Evolutionary conservation across 2,797 vertebrate genomes (phyloP).

Genomic region (Neosalanx taihuensis): DNA sequence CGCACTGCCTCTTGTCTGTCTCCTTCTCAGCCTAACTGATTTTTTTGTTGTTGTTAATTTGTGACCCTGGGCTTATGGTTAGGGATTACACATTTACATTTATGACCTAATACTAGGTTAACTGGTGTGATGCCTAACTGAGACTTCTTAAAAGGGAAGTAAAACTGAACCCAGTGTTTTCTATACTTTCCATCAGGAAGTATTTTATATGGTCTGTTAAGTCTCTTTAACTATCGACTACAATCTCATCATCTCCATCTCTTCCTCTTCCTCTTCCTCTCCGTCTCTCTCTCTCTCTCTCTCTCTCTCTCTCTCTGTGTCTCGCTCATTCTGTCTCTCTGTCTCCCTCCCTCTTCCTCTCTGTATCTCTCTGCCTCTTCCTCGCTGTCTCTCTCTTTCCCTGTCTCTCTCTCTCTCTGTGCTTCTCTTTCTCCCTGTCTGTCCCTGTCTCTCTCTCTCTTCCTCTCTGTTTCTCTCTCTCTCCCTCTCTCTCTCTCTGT

Average conservation of each 20-base stretch:
- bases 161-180: too few relatives aligned
- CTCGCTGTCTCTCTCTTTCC: neutral
- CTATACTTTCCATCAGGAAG: neutral
- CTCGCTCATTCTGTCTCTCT: neutral
- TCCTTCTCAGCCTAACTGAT: too few relatives aligned
- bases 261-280: neutral
- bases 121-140: too few relatives aligned
- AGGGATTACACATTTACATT: too few relatives aligned
- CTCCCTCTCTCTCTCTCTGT: slow-evolving; percentile 10
- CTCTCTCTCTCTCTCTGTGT: neutral
- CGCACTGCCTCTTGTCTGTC: neutral
- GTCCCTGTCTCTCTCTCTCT: neutral
- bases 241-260: neutral
- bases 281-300: neutral
- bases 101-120: too few relatives aligned
- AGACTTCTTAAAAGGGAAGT: too few relatives aligned
- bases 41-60: neutral
- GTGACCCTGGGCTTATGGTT: neutral
- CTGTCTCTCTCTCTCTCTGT: slow-evolving; percentile 17
- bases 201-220: neutral
- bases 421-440: neutral
- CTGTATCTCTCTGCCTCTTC: slow-evolving; percentile 19
- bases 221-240: too few relatives aligned
- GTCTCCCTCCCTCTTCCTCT: neutral
- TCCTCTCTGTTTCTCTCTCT: slow-evolving; percentile 5